Conservation (phyloP, 2,888 invertebrate species). For the Argynnis bischoffii region DNA sequence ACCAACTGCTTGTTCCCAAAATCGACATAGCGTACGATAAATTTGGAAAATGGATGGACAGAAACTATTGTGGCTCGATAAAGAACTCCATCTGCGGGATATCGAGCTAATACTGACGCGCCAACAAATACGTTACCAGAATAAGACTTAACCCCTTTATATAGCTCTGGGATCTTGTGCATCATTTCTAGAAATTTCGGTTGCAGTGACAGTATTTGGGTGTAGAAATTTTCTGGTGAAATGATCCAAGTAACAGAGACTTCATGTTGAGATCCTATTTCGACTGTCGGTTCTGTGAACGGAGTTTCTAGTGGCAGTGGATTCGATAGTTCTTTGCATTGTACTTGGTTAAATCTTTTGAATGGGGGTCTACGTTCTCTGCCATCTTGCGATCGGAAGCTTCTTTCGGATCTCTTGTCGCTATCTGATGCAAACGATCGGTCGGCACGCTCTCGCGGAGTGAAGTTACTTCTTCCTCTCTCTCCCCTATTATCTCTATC, state of each 20-base stretch:
- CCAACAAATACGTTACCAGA: conserved; percentile 78
- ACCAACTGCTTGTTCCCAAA: conserved; percentile 88
- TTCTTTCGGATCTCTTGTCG: conserved; percentile 60
- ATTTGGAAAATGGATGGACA: conserved; percentile 81
- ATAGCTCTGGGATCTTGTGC: conserved; percentile 86
- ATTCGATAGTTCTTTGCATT: conserved; percentile 63
- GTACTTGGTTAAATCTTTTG: conserved; percentile 63
- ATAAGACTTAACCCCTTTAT: conserved; percentile 78
- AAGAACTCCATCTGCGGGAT: conserved; percentile 86
- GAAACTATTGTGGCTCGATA: conserved; percentile 87
- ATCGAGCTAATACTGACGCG: conserved; percentile 86
- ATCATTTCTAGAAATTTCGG: conserved; percentile 85
- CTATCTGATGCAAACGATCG: conserved; percentile 60
- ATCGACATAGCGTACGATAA: conserved; percentile 88
- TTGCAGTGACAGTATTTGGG: conserved; percentile 78
- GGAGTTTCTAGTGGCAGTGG: conserved; percentile 76
- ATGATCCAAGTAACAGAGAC: conserved; percentile 88
- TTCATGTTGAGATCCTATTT: conserved; percentile 79
- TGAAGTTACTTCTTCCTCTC: conserved; percentile 58
- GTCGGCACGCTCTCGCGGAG: conserved; percentile 65
- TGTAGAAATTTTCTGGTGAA: conserved; percentile 88
- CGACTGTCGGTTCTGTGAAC: conserved; percentile 73
- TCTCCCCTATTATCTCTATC: conserved; percentile 49
- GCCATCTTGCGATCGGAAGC: conserved; percentile 59
- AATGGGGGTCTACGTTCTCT: conserved; percentile 53